These are phyloP conservation scores for Ophiodon elongatus DNA, from an alignment of 2,113 vertebrate species.

Conservation along the genomic window DNA sequence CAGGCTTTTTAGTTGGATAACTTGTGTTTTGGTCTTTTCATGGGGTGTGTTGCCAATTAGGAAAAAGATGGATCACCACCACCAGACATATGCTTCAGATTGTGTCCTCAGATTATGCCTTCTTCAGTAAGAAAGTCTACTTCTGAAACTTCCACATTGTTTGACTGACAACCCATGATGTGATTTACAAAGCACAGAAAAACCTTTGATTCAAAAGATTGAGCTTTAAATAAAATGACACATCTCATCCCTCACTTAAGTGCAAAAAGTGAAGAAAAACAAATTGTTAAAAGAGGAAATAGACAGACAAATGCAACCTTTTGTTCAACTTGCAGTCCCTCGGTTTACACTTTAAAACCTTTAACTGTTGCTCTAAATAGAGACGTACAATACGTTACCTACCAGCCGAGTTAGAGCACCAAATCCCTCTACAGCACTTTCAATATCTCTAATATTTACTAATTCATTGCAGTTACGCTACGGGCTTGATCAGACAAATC, in stretches of 20 bases:
- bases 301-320: conserved; percentile 44
- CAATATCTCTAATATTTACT: background rate
- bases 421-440: background rate
- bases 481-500: conserved; percentile 30
- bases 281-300: conserved; percentile 31
- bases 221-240: background rate
- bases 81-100: background rate
- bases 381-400: background rate
- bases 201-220: background rate
- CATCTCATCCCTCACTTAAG: conserved; percentile 4
- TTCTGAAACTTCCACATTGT: conserved; percentile 6
- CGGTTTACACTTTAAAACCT: background rate
- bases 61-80: background rate
- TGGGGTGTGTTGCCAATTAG: background rate
- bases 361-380: background rate
- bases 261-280: conserved; percentile 23
- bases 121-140: background rate
- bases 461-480: background rate
- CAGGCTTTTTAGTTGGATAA: background rate
- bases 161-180: background rate
- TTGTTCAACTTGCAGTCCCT: conserved; percentile 35
- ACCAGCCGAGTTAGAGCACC: background rate
- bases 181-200: conserved; percentile 4
- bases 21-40: background rate
- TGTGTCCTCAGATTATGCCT: background rate